A percentile compares a stretch with the other conserved stretches of the same genome.
Evolutionary conservation across 2,888 invertebrate genomes (phyloP).

Genomic region (Hemistola chrysoprasaria): DNA sequence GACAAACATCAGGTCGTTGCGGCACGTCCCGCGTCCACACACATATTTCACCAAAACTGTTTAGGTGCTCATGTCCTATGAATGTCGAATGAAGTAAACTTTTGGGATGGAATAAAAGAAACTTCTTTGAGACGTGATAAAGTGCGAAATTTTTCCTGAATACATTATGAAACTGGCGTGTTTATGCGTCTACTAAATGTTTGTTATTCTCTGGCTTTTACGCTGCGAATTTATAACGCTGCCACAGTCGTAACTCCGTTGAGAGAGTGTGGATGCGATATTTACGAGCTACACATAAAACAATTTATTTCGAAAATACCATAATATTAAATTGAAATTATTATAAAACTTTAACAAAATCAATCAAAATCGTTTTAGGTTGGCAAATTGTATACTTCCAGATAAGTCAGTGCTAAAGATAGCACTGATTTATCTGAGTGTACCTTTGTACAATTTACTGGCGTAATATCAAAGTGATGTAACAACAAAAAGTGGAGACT

Average conservation of each 20-base stretch:
- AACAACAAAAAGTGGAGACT: too few relatives aligned
- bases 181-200: constrained; percentile 29
- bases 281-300: constrained; percentile 17
- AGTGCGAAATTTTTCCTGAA: constrained; percentile 39
- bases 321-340: too few relatives aligned
- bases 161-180: constrained; percentile 33
- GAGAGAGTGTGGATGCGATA: constrained; percentile 14
- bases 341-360: too few relatives aligned
- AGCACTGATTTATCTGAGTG: too few relatives aligned
- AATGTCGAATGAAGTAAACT: constrained; percentile 54
- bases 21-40: constrained; percentile 19
- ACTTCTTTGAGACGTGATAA: constrained; percentile 48
- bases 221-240: constrained; percentile 18
- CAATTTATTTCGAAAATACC: constrained; percentile 8
- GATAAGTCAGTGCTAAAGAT: too few relatives aligned
- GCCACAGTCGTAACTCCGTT: constrained; percentile 15
- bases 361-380: too few relatives aligned
- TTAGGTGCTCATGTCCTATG: constrained; percentile 47
- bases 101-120: constrained; percentile 47
- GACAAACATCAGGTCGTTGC: constrained; percentile 15
- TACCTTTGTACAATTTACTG: too few relatives aligned
- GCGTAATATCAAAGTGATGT: too few relatives aligned
- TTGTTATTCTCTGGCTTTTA: constrained; percentile 21
- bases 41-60: constrained; percentile 49
- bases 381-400: too few relatives aligned